Evolutionary conservation across 2,888 invertebrate species (phyloP).

Genomic region (Eugnorisma glareosa): DNA sequence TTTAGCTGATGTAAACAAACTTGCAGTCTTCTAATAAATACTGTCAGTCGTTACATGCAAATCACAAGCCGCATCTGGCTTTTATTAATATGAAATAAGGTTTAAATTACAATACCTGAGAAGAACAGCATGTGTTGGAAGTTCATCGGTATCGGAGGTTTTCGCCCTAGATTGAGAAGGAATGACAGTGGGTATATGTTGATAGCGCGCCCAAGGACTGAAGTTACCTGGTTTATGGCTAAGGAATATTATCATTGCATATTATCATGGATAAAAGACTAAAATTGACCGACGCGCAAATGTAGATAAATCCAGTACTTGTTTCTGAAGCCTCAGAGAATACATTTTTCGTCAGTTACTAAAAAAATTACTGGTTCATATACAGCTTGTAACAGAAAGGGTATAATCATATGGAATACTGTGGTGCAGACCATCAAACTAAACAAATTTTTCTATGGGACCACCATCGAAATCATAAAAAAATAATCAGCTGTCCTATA

Average conservation of each 20-base stretch:
- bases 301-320: neutral
- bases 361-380: neutral
- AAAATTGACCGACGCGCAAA: neutral
- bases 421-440: too few species aligned
- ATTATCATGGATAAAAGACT: neutral
- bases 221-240: conserved; percentile 93
- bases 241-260: conserved; percentile 73
- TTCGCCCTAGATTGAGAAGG: conserved; percentile 97
- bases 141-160: conserved; percentile 97
- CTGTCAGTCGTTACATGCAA: neutral
- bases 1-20: neutral
- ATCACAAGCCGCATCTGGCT: neutral
- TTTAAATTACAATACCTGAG: conserved; percentile 91
- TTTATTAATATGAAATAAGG: neutral
- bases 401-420: too few species aligned
- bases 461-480: too few species aligned
- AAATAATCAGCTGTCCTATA: too few species aligned
- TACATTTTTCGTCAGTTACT: neutral
- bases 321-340: neutral
- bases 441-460: too few species aligned
- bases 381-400: too few species aligned
- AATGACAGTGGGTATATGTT: conserved; percentile 99
- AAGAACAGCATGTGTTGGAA: conserved; percentile 99
- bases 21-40: neutral
- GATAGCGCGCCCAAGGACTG: conserved; percentile 96